These are phyloP conservation scores for Pelobates cultripes DNA, from an alignment of 2,797 vertebrate species.

Conservation along the genomic window DNA sequence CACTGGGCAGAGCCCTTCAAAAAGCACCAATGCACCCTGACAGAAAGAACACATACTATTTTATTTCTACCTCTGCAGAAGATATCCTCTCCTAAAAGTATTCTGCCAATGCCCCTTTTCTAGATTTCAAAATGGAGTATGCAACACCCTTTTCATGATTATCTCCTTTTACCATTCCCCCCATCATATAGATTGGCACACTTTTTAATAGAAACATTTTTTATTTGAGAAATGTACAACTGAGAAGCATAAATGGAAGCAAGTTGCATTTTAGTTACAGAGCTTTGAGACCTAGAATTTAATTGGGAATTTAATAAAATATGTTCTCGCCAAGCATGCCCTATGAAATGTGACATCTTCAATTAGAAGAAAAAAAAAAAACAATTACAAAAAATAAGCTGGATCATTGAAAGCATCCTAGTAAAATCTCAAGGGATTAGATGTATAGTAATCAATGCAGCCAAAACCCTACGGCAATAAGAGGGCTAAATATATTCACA, in stretches of 20 bases:
- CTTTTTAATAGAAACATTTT: slow-evolving; percentile 4
- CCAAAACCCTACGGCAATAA: too few species aligned
- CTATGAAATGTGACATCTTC: neutral
- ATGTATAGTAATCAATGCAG: neutral
- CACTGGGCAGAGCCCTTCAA: too few species aligned
- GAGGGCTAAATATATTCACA: neutral
- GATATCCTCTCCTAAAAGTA: too few species aligned
- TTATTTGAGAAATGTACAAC: slow-evolving; percentile 40
- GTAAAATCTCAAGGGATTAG: neutral
- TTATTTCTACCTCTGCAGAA: too few species aligned
- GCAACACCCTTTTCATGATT: too few species aligned
- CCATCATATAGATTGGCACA: too few species aligned
- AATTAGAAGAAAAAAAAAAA: neutral
- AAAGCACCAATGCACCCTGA: too few species aligned
- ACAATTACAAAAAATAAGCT: neutral
- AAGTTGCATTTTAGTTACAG: neutral
- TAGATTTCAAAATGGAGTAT: too few species aligned
- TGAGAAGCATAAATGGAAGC: slow-evolving; percentile 2
- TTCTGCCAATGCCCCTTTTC: too few species aligned
- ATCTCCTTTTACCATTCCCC: too few species aligned
- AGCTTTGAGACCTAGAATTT: neutral
- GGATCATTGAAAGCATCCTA: neutral
- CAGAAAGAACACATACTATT: too few species aligned
- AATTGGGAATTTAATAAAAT: neutral
- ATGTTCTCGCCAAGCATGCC: neutral